Percentiles rank a stretch among this genome's conserved stretches.
Evolutionary conservation across 2,888 invertebrate species (phyloP).

Genomic region (Melanostoma scalare): DNA sequence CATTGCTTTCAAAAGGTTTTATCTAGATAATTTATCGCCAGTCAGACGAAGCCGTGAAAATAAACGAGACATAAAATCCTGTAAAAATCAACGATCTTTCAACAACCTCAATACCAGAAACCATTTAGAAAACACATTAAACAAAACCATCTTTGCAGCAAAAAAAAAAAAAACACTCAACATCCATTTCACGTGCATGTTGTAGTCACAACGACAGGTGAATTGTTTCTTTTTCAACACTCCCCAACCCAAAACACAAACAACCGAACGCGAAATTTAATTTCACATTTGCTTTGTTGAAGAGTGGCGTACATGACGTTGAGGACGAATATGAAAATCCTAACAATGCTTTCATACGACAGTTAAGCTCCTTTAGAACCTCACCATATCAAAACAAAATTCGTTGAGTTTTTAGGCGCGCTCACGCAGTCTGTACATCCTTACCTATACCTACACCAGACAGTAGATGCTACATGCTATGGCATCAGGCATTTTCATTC

Average conservation of each 20-base stretch:
- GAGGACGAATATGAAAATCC: constrained; percentile 58
- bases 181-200: too few species aligned
- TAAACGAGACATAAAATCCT: too few species aligned
- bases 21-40: too few species aligned
- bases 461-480: too few species aligned
- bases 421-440: background rate
- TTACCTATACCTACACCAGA: too few species aligned
- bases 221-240: constrained; percentile 47
- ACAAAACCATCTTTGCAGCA: too few species aligned
- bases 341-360: constrained; percentile 49
- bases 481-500: background rate
- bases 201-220: constrained; percentile 32
- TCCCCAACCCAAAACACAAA: background rate
- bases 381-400: constrained; percentile 50
- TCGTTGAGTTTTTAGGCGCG: background rate
- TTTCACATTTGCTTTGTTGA: constrained; percentile 31
- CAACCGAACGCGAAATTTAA: constrained; percentile 45
- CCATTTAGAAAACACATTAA: too few species aligned
- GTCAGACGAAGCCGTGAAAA: too few species aligned
- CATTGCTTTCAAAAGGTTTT: too few species aligned
- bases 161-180: too few species aligned
- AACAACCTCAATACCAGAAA: too few species aligned
- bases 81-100: too few species aligned
- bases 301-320: constrained; percentile 23
- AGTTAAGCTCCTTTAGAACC: constrained; percentile 38